Base-by-base conservation (phyloP, 2,113 vertebrate species). In the Nipponia nippon region DNA sequence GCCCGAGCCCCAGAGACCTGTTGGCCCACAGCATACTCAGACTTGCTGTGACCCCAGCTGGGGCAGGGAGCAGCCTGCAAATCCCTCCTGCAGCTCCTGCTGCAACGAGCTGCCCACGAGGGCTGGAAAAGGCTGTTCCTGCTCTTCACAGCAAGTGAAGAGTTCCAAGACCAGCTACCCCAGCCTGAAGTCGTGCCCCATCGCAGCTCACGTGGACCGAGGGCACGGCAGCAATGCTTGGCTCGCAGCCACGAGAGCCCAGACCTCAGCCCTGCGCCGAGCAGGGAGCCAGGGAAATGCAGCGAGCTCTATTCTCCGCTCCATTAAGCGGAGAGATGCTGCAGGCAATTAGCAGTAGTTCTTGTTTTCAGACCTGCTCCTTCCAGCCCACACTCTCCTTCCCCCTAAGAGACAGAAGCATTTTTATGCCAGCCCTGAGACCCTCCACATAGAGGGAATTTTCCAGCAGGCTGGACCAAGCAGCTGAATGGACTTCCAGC, bases 131-230 rank as follows among this genome's bases (percentile, higher is more conserved):
- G 42, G 21, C 67, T 3, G 0, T 12, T 71, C 52, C 73, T 55
- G 63, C 59, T 42, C 61, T 55, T 47, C 34, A 26, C 3, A 1
- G 36, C 19, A 67, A n/a, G 38, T 4, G 16, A 53, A 7, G 29
- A 81, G 58, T 5, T 72, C 38, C 73, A 34, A 47, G 26, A 70
- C 0, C 59, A 73, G 69, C 36, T 25, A 46, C 7, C 16, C n/a
- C 49, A 50, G 29, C 10, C 34, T 29, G 50, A 56, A 78, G 36
- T 16, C 0, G 0, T 25, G 38, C 25, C 27, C 79, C 7, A 1
- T 2, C 2, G 3, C 46, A 65, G 53, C 22, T 82, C 65, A 47
- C 6, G 0, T 0, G 0, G 34, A 36, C 36, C 1, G 0, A 61
- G 30, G 26, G 15, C 75, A 90, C 10, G 13, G 0, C 25, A 32